Evolutionary conservation across 2,888 invertebrate species (phyloP), one percentile per base, ranked within the genome.

Genomic region (Leucophora obtusa): DNA sequence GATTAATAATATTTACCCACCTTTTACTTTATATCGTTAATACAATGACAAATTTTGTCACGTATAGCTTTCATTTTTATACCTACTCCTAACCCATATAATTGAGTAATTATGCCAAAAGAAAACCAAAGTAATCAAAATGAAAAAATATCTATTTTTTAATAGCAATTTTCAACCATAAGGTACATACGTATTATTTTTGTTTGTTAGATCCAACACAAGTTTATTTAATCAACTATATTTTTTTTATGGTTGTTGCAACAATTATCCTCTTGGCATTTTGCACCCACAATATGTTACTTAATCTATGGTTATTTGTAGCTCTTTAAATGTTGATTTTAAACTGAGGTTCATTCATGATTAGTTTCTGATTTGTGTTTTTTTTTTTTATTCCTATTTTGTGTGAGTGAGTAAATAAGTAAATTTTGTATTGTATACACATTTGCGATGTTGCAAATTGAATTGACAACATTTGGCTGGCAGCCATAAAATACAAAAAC

Each of bases 241-340:
- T 72, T 68, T 71, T 21, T 35, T 35, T 28, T 51, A 1, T 59
- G 50, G 11, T 24, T 60, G 24, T 53, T 77, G 53, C 50, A 69
- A 72, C 80, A 81, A 81, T 73, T 77, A 81, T 81, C 77, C 81
- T 77, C 60, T 60, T 70, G 81, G 81, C 81, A 81, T 73, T 81
- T 81, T 81, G 77, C 81, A 81, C 81, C 81, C 81, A 81, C 81
- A 68, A 77, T 76, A 72, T 74, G 72, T 81, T 81, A 70, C 81
- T 70, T 81, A 77, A 81, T 81, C 81, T 70, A 65, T 56, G 70
- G 69, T 73, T 81, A 66, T 66, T 66, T 18, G 66, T 54, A 66
- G 50, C 66, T 66, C 54, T 66, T 66, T 66, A 66, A 77, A 76
- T 77, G 73, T 76, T 77, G 76, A 81, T 47, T 81, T 81, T 80